Base-by-base conservation (phyloP, 2,888 invertebrate genomes). In the Eudasyphora cyanicolor region DNA sequence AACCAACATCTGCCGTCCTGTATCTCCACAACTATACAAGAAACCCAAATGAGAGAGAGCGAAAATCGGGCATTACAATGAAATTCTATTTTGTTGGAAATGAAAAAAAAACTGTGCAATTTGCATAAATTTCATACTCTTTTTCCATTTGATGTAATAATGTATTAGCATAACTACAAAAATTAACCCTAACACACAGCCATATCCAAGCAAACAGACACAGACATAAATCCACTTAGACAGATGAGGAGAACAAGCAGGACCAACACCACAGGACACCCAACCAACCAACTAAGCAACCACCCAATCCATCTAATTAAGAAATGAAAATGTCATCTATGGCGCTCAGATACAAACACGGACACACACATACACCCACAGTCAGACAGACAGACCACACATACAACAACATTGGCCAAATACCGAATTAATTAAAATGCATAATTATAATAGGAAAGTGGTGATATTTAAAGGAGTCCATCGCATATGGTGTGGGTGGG, bases 361-460 rank as follows among this genome's bases (percentile, higher is more conserved):
- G 19, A 27, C 45, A 60, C 45, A 17, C n/a, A 60, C 19, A 12
- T 14, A 73, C 67, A 79, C 21, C 29, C 49, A 77, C 78, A 69
- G 57, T 73, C 76, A 73, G 73, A 75, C 64, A 80, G 75, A 77
- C 19, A 45, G 35, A 75, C n/a, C 74, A 73, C 49, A 54, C 70
- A 75, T 75, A 67, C 45, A 21, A 19, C n/a, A 54, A 38, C 71
- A 73, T 73, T 73, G 71, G 38, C 12, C 62, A 76, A 76, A 78
- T 71, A 67, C 77, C 71, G 45, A 77, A 81, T 81, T 90, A 90
- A 89, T 89, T 89, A 90, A 89, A 89, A 90, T 90, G 91, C 91
- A 89, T 90, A 89, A 89, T 90, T 89, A 89, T 90, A 88, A 78
- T 60, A 62, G 35, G 60, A 29, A 32, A 19, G 14, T 38, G 42